Base-by-base conservation (phyloP, 2,888 invertebrate species). In the Platycnemis pennipes region DNA sequence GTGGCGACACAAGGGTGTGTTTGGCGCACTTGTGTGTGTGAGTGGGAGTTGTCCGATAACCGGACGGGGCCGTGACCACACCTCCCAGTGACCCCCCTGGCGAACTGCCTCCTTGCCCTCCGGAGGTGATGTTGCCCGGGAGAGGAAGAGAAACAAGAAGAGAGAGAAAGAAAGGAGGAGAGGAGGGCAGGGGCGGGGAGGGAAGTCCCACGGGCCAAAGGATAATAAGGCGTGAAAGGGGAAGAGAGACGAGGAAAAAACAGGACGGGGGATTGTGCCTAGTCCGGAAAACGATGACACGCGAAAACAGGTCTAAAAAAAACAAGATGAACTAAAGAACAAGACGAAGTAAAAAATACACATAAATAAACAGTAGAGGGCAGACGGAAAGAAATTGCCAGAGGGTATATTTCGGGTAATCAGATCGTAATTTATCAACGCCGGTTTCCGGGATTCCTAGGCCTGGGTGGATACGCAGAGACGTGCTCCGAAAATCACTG, bases 171-270 rank as follows among this genome's bases (percentile, higher is more conserved):
- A 26, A 16, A 26, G 77, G 77, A 26, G 3, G 22, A 26, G 26
- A 1, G 77, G 77, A 16, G 77, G 77, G 77, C 26, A 86, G 85
- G 26, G 37, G 22, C 37, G 22, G 42, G 0, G 16, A 44, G 44
- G 44, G 37, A 26, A 37, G 37, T 37, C 37, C 22, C 22, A n/a
- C 49, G 19, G 49, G 49, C 19, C 49, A 77, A 37, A 37, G 31
- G 77, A 77, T 77, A 77, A 77, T 77, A 31, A 77, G 77, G 77
- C 77, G 37, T 77, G 77, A 77, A 77, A 37, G 77, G 77, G 16
- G 37, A 13, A 5, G 5, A 8, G 77, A n/a, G n/a, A n/a, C n/a
- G n/a, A n/a, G n/a, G n/a, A 0, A 11, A 13, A 26, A 31, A 26
- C 31, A 11, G 4, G 77, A 26, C 69, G 8, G 63, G n/a, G 63